Evolutionary conservation across 1,140 invertebrate species (phyloP).

Genomic region (Centruroides vittatus): DNA sequence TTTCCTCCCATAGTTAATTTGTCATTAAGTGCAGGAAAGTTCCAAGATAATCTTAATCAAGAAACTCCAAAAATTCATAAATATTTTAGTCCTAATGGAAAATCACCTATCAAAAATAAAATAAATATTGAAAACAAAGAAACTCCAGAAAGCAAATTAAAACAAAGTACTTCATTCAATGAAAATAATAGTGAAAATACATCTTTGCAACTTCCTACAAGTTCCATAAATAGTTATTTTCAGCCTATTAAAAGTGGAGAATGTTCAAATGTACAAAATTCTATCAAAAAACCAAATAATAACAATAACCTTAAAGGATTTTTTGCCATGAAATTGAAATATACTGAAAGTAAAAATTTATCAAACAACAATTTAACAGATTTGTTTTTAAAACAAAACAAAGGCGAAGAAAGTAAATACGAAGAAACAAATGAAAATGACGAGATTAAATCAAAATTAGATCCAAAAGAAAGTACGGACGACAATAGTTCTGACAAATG

Average conservation of each 20-base stretch:
- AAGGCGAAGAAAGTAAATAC: too few relatives aligned
- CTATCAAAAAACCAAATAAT: too few relatives aligned
- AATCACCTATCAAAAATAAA: slow-evolving; percentile 1
- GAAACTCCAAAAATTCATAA: slow-evolving; percentile 22
- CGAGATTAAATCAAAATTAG: too few relatives aligned
- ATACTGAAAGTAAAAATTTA: background rate
- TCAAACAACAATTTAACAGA: background rate
- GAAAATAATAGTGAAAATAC: slow-evolving; percentile 1
- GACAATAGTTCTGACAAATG: too few relatives aligned
- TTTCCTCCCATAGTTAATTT: slow-evolving; percentile 7
- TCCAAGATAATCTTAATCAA: slow-evolving; percentile 43
- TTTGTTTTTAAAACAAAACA: background rate
- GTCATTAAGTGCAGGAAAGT: slow-evolving; percentile 51
- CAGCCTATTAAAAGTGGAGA: too few relatives aligned
- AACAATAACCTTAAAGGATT: slow-evolving; percentile 19
- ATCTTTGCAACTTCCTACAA: slow-evolving; percentile 12
- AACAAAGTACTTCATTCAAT: slow-evolving; percentile 2
- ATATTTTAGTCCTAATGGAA: slow-evolving; percentile 19
- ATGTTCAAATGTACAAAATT: too few relatives aligned
- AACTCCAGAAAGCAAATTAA: background rate
- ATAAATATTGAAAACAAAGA: background rate
- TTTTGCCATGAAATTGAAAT: background rate
- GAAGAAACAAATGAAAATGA: too few relatives aligned
- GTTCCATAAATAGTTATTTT: slow-evolving; percentile 24
- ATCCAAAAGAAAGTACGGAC: too few relatives aligned